Base-by-base conservation (phyloP, 1,140 invertebrate genomes). In the Eriocheir sinensis region DNA sequence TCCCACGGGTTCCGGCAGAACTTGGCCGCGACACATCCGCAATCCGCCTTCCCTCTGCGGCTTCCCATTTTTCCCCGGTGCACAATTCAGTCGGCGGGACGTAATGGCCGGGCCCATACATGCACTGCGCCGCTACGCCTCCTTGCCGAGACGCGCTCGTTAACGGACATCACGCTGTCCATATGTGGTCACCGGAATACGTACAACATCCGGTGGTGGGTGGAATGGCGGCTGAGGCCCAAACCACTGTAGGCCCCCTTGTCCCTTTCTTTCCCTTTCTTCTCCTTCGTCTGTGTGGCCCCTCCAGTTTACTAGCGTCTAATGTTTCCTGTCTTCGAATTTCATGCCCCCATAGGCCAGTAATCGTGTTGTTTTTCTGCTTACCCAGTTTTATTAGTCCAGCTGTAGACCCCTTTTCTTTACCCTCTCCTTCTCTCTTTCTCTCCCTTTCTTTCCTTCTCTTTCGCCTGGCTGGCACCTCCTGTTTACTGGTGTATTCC, bases 111-210 rank as follows among this genome's bases (percentile, higher is more conserved):
- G 21, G 6, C 60, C 60, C 60, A 72, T 72, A 72, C 60, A 72
- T 72, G 60, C 60, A 72, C 60, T n/a, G 60, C 60, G 48, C 48
- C 48, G 48, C 48, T 53, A 53, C 12, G 48, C 8, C 21, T 21
- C 48, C 48, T 53, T 21, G 12, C 12, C 48, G 60, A 0, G 60
- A n/a, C 27, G 12, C 6, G 60, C 60, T 72, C 60, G 60, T 72
- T 72, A 72, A 72, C 21, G 12, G 60, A 72, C 27, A 72, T 72
- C 60, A 72, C 60, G 60, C 60, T 72, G 60, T 72, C 60, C 60
- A 72, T 72, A 72, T 72, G 60, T 72, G 60, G 60, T n/a, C 60
- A 72, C 60, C 60, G 60, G 60, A 72, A 72, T 72, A 72, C 60
- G n/a, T 72, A 72, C 60, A 72, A 72, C 60, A n/a, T 72, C 60